A percentile compares a stretch with the other conserved stretches of the same genome.
phyloP scores from a whole-genome alignment of 2,113 vertebrate species.

The Myotis davidii region DNA sequence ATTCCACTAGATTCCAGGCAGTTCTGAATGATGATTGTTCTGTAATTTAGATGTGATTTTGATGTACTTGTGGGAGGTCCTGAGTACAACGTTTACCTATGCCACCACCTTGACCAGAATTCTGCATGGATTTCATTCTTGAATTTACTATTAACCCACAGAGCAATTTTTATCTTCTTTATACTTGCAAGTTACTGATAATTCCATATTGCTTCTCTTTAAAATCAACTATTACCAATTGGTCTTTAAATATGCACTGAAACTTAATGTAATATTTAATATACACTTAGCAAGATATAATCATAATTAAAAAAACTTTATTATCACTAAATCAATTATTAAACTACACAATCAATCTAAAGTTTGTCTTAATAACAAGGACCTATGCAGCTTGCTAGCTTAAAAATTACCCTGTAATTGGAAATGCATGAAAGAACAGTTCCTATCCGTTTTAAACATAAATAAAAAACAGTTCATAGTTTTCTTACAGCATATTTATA shows the following conservation, averaged over 20 bases:
- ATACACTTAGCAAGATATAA: not conserved
- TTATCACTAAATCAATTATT: not conserved
- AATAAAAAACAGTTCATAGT: conserved; percentile 13
- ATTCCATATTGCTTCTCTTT: not conserved
- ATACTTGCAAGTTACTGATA: not conserved
- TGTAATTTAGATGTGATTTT: not conserved
- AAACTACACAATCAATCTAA: not conserved
- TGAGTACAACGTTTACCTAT: not conserved
- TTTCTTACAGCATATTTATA: conserved; percentile 57
- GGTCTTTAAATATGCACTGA: not conserved
- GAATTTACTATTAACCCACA: not conserved
- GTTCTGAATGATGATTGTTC: not conserved
- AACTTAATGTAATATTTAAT: not conserved
- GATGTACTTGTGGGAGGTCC: not conserved
- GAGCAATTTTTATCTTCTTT: not conserved
- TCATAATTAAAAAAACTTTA: not conserved
- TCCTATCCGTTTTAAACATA: not conserved
- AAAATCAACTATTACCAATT: not conserved
- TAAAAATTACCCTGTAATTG: not conserved
- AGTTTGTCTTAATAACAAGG: not conserved
- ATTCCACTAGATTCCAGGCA: not conserved
- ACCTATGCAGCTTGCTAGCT: not conserved
- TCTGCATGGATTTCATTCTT: not conserved
- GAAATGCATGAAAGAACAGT: not conserved
- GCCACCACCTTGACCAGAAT: not conserved